phyloP scores from a whole-genome alignment of 2,113 vertebrate genomes.

The Xiphophorus couchianus region DNA sequence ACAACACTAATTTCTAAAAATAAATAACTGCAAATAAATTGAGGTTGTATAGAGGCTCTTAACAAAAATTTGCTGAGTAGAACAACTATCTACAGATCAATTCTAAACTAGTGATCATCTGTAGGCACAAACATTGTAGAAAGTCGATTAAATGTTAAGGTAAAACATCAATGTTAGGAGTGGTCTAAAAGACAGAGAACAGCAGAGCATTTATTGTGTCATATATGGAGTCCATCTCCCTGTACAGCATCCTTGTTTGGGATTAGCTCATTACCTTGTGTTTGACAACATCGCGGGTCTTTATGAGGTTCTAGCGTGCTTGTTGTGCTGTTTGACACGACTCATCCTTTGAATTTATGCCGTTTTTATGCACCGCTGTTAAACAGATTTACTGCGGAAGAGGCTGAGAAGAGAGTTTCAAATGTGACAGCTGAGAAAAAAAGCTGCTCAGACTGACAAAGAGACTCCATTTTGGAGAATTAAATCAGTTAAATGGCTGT shows the following conservation, averaged over 20 bases:
- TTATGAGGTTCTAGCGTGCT: constrained; percentile 33
- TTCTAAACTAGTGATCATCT: not conserved
- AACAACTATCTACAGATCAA: not conserved
- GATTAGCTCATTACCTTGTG: constrained; percentile 43
- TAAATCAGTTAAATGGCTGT: constrained; percentile 71
- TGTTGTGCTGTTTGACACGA: constrained; percentile 49
- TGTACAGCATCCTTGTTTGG: not conserved
- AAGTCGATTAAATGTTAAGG: not conserved
- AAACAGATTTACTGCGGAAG: constrained; percentile 60
- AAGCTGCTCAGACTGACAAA: constrained; percentile 52
- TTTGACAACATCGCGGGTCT: constrained; percentile 11
- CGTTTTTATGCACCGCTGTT: constrained; percentile 52
- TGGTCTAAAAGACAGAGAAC: not conserved
- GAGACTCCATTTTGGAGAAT: constrained; percentile 72
- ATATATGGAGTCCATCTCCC: constrained; percentile 11
- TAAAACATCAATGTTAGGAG: not conserved
- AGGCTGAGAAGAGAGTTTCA: constrained; percentile 50
- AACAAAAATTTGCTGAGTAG: not conserved
- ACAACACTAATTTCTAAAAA: too few relatives aligned
- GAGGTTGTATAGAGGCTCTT: not conserved
- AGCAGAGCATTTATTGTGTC: not conserved
- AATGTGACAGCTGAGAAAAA: constrained; percentile 55
- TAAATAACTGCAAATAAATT: not conserved
- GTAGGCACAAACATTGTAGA: not conserved
- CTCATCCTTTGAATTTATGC: constrained; percentile 58